These are phyloP conservation scores for Eulemur rubriventer DNA, from an alignment of 2,797 vertebrate species.

Conservation along the genomic window DNA sequence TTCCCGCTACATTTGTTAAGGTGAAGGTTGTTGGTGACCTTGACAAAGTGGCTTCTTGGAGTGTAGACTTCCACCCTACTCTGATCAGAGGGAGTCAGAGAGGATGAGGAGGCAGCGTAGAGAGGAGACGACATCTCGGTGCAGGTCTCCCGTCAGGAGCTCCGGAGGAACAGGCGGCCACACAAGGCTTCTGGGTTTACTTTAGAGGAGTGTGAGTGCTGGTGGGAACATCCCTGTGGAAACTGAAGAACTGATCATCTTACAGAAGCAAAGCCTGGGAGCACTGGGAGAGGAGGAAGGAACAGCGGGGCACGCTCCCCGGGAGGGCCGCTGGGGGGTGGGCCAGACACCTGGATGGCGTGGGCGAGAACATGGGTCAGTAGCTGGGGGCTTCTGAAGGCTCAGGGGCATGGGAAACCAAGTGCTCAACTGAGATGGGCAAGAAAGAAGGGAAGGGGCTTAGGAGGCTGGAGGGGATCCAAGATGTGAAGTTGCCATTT, in stretches of 20 bases:
- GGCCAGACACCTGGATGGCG: fast-evolving
- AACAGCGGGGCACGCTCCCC: fast-evolving
- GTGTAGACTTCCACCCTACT: background rate
- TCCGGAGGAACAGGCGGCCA: fast-evolving
- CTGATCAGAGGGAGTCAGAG: background rate
- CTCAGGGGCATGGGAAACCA: too few relatives aligned
- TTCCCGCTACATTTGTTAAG: background rate
- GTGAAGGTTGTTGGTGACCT: background rate
- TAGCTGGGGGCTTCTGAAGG: background rate
- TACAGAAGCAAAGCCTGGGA: background rate
- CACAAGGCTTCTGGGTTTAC: too few relatives aligned
- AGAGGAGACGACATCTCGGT: background rate
- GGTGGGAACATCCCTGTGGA: background rate
- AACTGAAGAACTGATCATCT: background rate
- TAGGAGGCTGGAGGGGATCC: background rate
- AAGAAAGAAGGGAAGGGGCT: background rate
- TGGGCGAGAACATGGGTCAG: fast-evolving
- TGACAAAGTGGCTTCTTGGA: background rate
- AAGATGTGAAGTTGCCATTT: background rate
- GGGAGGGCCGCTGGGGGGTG: fast-evolving
- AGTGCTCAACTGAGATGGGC: background rate
- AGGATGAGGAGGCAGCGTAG: too few relatives aligned
- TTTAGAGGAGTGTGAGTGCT: background rate
- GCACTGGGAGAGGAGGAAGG: too few relatives aligned
- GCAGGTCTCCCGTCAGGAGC: background rate